phyloP scores from a whole-genome alignment of 1,140 invertebrate species.

The Coenobita brevimanus region DNA sequence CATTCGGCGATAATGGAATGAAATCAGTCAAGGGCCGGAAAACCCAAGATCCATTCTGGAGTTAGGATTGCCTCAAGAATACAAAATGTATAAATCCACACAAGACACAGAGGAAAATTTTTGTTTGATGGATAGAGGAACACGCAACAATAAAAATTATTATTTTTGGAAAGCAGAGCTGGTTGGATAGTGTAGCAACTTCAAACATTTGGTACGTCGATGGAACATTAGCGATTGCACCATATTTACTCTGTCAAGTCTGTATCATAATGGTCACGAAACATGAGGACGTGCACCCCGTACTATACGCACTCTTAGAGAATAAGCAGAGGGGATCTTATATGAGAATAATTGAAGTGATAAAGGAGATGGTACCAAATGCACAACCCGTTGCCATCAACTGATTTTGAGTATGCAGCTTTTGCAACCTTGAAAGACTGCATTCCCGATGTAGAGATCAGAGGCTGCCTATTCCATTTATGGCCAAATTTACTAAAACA shows the following conservation, averaged over 20 bases:
- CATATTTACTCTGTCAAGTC: conserved; percentile 19
- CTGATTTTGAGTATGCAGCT: too few relatives aligned
- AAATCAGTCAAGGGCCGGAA: too few relatives aligned
- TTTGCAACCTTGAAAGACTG: too few relatives aligned
- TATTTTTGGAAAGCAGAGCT: conserved; percentile 40
- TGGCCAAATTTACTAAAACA: too few relatives aligned
- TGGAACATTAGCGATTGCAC: too few relatives aligned
- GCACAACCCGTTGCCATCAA: conserved; percentile 18
- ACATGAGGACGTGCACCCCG: conserved; percentile 27
- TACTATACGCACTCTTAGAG: conserved; percentile 6
- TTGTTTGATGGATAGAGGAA: conserved; percentile 43
- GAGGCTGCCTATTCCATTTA: too few relatives aligned
- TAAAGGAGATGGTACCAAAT: conserved; percentile 47
- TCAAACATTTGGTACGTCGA: too few relatives aligned
- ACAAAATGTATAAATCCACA: not conserved
- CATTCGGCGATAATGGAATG: too few relatives aligned
- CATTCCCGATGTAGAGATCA: too few relatives aligned
- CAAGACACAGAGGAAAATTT: conserved; percentile 33
- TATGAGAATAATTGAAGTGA: conserved; percentile 24
- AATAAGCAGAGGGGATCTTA: conserved; percentile 10
- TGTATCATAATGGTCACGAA: conserved; percentile 24
- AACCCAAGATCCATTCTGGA: too few relatives aligned
- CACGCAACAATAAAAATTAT: conserved; percentile 28
- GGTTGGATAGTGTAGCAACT: conserved; percentile 28
- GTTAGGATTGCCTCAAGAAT: too few relatives aligned